Base-by-base conservation (phyloP, 2,888 invertebrate species). In the Geotrupes spiniger region DNA sequence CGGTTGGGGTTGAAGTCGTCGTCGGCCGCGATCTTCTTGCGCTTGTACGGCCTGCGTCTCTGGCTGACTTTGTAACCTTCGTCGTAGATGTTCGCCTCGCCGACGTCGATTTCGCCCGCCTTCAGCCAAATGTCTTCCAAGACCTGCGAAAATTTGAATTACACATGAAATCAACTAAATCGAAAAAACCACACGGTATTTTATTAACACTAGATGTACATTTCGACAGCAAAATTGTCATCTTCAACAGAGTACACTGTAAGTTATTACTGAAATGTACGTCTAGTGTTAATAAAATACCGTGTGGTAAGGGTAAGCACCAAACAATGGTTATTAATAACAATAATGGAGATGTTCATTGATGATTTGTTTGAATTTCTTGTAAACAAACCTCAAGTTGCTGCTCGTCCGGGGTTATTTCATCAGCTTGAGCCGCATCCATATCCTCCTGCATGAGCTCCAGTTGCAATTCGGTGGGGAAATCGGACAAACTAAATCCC, bases 101-200 rank as follows among this genome's bases (percentile, higher is more conserved):
- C 72, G 0, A 78, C 71, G 56, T 79, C 87, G 74, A 87, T 85
- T 74, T 88, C 87, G 37, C 86, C 87, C 25, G 88, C 88, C 73
- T 88, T 89, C 8, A 87, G 64, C 86, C 87, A 89, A 57, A 88
- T 87, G 62, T 88, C 87, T 71, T 87, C 87, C 2, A 88, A 72
- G 3, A 80, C 87, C 21, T 21, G n/a, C n/a, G n/a, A n/a, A 21
- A 21, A 21, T 4, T 21, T 4, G 6, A 21, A 21, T 21, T 6
- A 21, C 21, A 21, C 3, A 4, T 21, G n/a, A n/a, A 21, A 21
- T 21, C 21, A 21, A 3, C 21, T 21, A n/a, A n/a, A n/a, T n/a
- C n/a, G n/a, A n/a, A n/a, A n/a, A n/a, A n/a, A n/a, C n/a, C n/a
- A n/a, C n/a, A n/a, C n/a, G n/a, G n/a, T n/a, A n/a, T n/a, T n/a